Percentiles rank a stretch among this genome's conserved stretches.
Conservation (phyloP, 2,113 vertebrate species). For the Cyanistes caeruleus region DNA sequence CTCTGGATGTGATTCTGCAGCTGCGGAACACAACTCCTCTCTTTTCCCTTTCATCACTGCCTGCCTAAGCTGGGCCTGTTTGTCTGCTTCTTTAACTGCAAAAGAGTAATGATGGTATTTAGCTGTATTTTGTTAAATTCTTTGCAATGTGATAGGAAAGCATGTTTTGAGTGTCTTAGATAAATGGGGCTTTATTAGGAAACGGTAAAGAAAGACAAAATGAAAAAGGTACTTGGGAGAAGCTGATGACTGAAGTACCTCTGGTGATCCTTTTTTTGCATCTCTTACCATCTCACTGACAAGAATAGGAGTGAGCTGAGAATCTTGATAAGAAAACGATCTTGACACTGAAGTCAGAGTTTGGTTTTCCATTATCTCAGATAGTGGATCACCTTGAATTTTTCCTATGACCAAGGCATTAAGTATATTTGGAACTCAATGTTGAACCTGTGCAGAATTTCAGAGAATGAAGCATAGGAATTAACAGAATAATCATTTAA, state of each 20-base stretch:
- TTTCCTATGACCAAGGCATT: not conserved
- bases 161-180: not conserved
- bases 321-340: not conserved
- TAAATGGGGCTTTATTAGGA: not conserved
- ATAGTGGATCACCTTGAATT: not conserved
- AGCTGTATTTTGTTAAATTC: not conserved
- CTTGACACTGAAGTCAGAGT: not conserved
- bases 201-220: not conserved
- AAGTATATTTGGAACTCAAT: not conserved
- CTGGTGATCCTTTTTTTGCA: not conserved
- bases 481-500: not conserved
- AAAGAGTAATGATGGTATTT: not conserved
- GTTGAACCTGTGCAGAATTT: not conserved
- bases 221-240: not conserved
- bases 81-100: not conserved
- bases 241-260: not conserved
- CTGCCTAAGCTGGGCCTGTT: not conserved
- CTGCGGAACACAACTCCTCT: not conserved
- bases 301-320: constrained; percentile 2
- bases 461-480: not conserved
- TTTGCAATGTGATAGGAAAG: not conserved
- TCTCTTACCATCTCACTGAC: not conserved
- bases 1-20: too few species aligned
- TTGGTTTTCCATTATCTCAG: not conserved
- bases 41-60: not conserved